Percentiles rank a stretch among this genome's conserved stretches.
Conservation (phyloP, 2,797 vertebrate genomes). For the Hemitrygon akajei region DNA sequence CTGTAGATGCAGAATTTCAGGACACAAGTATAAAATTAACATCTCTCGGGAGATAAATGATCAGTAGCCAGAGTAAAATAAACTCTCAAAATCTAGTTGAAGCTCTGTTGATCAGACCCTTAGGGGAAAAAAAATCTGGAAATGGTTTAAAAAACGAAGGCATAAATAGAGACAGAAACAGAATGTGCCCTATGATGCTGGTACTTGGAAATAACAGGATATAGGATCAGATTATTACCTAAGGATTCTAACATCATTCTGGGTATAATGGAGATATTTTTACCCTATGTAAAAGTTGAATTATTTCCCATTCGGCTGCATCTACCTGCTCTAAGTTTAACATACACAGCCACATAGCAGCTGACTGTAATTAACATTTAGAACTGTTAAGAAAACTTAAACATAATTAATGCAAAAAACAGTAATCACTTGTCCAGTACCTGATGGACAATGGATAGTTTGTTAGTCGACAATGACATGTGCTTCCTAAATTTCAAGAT, state of each 20-base stretch:
- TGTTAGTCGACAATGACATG: not conserved
- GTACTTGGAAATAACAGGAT: not conserved
- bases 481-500: not conserved
- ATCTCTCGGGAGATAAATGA: not conserved
- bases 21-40: constrained; percentile 8
- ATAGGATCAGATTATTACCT: not conserved
- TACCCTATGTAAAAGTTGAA: not conserved
- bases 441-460: not conserved
- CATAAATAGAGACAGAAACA: not conserved
- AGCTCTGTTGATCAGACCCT: not conserved
- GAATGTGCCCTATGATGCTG: not conserved
- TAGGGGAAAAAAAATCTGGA: not conserved
- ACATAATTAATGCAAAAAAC: not conserved
- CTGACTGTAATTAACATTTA: not conserved
- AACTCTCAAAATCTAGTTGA: not conserved
- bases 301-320: too few relatives aligned
- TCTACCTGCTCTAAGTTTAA: too few relatives aligned
- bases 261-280: not conserved
- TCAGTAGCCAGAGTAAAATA: not conserved
- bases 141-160: too few relatives aligned
- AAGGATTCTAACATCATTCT: not conserved
- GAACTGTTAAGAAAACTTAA: not conserved
- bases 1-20: not conserved
- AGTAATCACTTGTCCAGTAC: not conserved
- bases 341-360: too few relatives aligned